A percentile compares a stretch with the other conserved stretches of the same genome.
Evolutionary conservation across 2,113 vertebrate species (phyloP).

Genomic region (Notarius quadriscutis): DNA sequence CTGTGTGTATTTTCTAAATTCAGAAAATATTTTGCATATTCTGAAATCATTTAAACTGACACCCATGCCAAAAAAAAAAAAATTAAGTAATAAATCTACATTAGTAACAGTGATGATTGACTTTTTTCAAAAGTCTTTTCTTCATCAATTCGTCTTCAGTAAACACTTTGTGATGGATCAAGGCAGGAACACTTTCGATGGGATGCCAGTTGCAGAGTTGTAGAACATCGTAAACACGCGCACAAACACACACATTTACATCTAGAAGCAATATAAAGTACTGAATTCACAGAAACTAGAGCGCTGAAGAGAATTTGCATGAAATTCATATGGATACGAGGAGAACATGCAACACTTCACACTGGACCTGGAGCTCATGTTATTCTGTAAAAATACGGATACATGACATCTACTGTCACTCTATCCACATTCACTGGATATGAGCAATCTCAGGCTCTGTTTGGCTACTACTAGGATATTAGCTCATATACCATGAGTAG

Average conservation of each 20-base stretch:
- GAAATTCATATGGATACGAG: neutral
- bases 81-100: neutral
- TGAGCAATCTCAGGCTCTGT: too few species aligned
- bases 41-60: neutral
- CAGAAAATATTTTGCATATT: too few species aligned
- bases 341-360: neutral
- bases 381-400: neutral
- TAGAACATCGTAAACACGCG: neutral
- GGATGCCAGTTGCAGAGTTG: neutral
- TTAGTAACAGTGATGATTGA: too few species aligned
- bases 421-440: too few species aligned
- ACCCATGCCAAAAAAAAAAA: neutral
- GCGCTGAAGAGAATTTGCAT: too few species aligned
- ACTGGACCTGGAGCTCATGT: neutral
- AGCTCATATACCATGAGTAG: too few species aligned
- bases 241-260: too few species aligned
- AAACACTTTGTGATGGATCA: too few species aligned
- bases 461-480: too few species aligned
- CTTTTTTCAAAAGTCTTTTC: too few species aligned
- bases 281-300: neutral
- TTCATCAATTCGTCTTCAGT: too few species aligned
- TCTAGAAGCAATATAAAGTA: neutral
- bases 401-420: neutral
- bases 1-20: too few species aligned
- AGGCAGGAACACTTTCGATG: neutral